These are phyloP conservation scores for Drosophila pegasa DNA, from an alignment of 2,888 invertebrate species.

Conservation along the genomic window DNA sequence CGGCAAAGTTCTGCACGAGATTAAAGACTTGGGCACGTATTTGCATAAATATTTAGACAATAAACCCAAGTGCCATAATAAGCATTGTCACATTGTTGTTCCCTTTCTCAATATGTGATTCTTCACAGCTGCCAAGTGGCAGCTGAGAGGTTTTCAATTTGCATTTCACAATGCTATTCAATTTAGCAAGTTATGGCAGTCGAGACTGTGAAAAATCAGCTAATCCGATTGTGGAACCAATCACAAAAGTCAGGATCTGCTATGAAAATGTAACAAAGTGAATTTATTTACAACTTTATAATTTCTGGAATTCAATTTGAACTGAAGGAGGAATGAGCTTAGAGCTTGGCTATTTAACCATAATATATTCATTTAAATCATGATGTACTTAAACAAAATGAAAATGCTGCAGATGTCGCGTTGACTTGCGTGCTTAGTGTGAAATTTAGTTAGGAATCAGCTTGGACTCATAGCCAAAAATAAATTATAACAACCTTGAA, in stretches of 20 bases:
- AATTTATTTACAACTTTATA: not conserved
- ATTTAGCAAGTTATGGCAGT: conserved; percentile 44
- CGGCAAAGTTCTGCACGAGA: conserved; percentile 49
- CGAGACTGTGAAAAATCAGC: conserved; percentile 3
- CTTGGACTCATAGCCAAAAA: too few relatives aligned
- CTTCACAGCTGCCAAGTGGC: conserved; percentile 57
- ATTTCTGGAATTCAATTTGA: not conserved
- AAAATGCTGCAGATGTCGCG: too few relatives aligned
- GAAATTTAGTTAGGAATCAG: too few relatives aligned
- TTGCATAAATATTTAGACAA: conserved; percentile 76
- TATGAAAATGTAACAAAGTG: not conserved
- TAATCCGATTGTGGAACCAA: conserved; percentile 12
- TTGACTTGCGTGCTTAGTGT: too few relatives aligned
- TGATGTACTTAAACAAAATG: too few relatives aligned
- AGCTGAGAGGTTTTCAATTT: conserved; percentile 56
- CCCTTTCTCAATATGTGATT: conserved; percentile 47
- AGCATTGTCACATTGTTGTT: conserved; percentile 19
- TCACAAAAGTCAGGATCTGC: not conserved
- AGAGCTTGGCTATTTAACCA: not conserved
- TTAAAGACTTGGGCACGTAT: conserved; percentile 76
- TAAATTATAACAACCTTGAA: too few relatives aligned
- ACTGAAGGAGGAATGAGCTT: too few relatives aligned
- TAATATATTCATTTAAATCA: too few relatives aligned
- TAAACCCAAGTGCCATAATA: conserved; percentile 53
- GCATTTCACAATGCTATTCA: conserved; percentile 52